Evolutionary conservation across 2,888 invertebrate species (phyloP), one percentile per base, ranked within the genome.

Genomic region (Drosophila dives): DNA sequence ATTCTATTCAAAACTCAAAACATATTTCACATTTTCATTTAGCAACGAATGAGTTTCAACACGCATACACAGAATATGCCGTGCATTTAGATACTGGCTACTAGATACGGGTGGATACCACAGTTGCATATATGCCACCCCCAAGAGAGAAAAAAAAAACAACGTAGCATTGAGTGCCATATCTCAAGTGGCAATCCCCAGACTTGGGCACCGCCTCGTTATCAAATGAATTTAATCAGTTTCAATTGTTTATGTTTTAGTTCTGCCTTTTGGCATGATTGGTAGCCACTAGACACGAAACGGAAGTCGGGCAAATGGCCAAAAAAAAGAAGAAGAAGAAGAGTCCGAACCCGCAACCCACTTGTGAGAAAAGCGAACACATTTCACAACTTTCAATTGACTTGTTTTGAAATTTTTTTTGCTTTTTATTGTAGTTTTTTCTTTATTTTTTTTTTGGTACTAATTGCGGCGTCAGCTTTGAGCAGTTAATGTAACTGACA

Each of bases 141-240:
- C 79, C 83, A 55, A 51, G 51, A 15, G 56, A 56, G 33, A n/a
- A 34, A 29, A 26, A 48, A 48, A 48, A 26, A 17, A 49, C 3
- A 29, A 5, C 29, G 5, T 29, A 6, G 29, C 45, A 23, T 26
- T 40, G 64, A 64, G 51, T 66, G 67, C 50, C 86, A 81, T 84
- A 84, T 84, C 83, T 84, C 81, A 84, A 84, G 83, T 84, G 83
- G 79, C 68, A 60, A 73, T 71, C 77, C 81, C 77, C 81, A 59
- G 72, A 61, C 63, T 20, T 33, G 65, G 53, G 45, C 64, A 36
- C 48, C 75, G 73, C 62, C 90, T 81, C 67, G 80, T 86, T 86
- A 90, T 88, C 90, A 83, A 83, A 79, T 90, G 86, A 86, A 86
- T 81, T 90, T 88, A 89, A 89, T 90, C 90, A 86, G 83, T 80